Percentiles rank a stretch among this genome's conserved stretches.
Conservation (phyloP, 2,797 vertebrate species). For the Okamejei kenojei region DNA sequence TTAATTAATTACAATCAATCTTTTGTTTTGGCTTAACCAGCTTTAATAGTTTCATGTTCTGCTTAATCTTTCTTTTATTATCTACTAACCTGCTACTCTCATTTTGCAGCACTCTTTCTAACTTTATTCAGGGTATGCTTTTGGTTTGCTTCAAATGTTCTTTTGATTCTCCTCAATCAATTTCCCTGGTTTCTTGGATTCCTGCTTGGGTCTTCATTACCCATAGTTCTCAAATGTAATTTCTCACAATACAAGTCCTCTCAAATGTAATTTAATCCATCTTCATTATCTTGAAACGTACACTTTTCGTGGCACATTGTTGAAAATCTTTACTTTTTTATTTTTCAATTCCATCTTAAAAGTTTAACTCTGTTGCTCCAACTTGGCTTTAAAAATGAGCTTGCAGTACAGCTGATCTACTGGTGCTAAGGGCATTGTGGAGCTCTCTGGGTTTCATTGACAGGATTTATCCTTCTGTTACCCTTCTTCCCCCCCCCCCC, state of each 20-base stretch:
- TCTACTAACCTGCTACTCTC: neutral
- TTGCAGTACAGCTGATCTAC: neutral
- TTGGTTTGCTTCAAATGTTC: neutral
- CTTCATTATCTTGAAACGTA: neutral
- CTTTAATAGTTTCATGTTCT: neutral
- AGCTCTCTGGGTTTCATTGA: neutral
- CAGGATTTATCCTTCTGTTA: neutral
- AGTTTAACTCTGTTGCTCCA: neutral
- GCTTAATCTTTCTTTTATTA: neutral
- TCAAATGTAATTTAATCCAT: neutral
- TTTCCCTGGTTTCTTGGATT: neutral
- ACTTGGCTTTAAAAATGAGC: neutral
- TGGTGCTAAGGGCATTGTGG: conserved; percentile 1
- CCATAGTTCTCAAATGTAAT: neutral
- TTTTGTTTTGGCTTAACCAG: neutral
- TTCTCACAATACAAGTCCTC: neutral
- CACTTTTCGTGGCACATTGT: neutral
- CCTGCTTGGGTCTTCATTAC: neutral
- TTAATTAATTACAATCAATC: neutral
- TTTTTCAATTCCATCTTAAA: neutral
- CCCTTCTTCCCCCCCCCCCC: too few relatives aligned
- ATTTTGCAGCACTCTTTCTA: neutral
- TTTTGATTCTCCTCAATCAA: too few relatives aligned
- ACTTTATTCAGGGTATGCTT: neutral
- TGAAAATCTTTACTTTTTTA: neutral